These are phyloP conservation scores for Spea bombifrons DNA, from an alignment of 2,113 vertebrate species.

Conservation along the genomic window DNA sequence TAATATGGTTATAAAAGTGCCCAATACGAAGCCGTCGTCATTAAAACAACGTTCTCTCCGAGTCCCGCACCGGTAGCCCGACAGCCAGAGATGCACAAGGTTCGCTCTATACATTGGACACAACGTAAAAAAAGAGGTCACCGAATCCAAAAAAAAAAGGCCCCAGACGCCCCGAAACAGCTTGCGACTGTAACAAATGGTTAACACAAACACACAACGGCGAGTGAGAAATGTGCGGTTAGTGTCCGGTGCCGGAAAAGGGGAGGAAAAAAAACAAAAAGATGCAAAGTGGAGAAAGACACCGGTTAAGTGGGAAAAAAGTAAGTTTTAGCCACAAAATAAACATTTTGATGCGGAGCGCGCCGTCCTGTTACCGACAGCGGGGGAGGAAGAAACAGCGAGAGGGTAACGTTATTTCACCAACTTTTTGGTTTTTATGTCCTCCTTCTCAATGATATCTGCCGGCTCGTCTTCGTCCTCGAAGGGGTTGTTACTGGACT, in stretches of 20 bases:
- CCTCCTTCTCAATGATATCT: slow-evolving; percentile 86
- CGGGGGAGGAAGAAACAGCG: not conserved
- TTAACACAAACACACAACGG: slow-evolving; percentile 1
- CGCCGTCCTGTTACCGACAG: not conserved
- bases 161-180: not conserved
- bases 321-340: not conserved
- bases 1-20: too few species aligned
- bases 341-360: not conserved
- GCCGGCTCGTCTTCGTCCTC: slow-evolving; percentile 87
- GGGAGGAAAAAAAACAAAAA: too few species aligned
- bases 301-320: not conserved
- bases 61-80: too few species aligned
- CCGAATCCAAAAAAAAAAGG: not conserved
- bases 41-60: too few species aligned
- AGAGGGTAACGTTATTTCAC: slow-evolving; percentile 73
- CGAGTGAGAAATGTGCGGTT: slow-evolving; percentile 6
- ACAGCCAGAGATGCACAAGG: too few species aligned
- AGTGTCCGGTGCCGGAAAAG: slow-evolving; percentile 23
- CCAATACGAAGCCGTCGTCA: too few species aligned
- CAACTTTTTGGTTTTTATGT: slow-evolving; percentile 92
- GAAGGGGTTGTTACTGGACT: slow-evolving; percentile 89
- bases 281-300: not conserved
- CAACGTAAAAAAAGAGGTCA: too few species aligned
- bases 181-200: not conserved
- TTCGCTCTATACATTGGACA: too few species aligned